These are phyloP conservation scores for Serranus cabrilla DNA, from an alignment of 2,797 vertebrate genomes.

Conservation along the genomic window DNA sequence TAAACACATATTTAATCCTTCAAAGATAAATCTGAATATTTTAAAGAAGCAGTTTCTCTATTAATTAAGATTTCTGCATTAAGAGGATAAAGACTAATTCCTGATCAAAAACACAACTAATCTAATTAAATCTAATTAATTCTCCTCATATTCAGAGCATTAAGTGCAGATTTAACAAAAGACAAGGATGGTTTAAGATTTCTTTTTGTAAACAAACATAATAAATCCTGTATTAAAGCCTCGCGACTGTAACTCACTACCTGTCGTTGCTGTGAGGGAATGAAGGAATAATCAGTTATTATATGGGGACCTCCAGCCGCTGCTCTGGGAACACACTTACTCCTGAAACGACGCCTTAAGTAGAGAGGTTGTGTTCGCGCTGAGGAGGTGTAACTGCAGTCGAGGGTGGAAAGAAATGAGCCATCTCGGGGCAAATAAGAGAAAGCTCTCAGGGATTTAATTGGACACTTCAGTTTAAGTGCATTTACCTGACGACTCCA, in stretches of 20 bases:
- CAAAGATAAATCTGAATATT: slow-evolving; percentile 12
- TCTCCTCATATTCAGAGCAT: slow-evolving; percentile 27
- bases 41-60: not conserved
- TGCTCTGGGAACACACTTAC: slow-evolving; percentile 20
- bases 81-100: slow-evolving; percentile 61
- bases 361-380: slow-evolving; percentile 17
- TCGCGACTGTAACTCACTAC: not conserved
- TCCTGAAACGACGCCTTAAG: slow-evolving; percentile 12
- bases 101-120: slow-evolving; percentile 44
- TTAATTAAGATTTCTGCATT: slow-evolving; percentile 48
- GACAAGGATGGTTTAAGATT: not conserved
- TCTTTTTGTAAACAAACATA: not conserved
- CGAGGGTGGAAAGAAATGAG: slow-evolving; percentile 30
- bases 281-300: not conserved
- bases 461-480: slow-evolving; percentile 40
- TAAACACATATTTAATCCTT: slow-evolving; percentile 27
- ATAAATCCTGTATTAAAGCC: not conserved
- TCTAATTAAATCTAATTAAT: slow-evolving; percentile 40
- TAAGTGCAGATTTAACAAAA: slow-evolving; percentile 29
- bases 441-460: slow-evolving; percentile 47
- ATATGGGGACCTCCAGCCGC: not conserved
- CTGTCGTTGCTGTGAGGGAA: not conserved
- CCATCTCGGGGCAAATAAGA: slow-evolving; percentile 34
- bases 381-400: slow-evolving; percentile 24
- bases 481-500: slow-evolving; percentile 47